Evolutionary conservation across 2,797 vertebrate genomes (phyloP), one percentile per base, ranked within the genome.

Genomic region (Malurus leucopterus): DNA sequence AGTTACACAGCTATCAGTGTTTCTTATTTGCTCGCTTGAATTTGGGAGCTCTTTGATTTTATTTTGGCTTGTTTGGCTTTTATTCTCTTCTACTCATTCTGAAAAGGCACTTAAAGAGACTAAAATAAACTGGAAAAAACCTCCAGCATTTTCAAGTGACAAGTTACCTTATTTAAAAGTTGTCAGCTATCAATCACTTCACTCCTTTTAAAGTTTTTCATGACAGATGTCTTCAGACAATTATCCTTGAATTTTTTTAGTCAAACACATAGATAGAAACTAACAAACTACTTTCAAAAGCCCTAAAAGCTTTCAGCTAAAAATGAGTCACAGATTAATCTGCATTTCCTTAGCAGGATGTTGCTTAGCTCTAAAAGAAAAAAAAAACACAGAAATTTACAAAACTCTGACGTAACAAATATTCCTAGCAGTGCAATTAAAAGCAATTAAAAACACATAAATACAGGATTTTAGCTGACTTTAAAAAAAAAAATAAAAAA

Each of bases 1-100:
- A 79, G 21, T 57, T 46, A 51, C 36, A 18, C 13, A 53, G 40
- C 29, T 40, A 51, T 32, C 41, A 49, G 38, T 34, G 73, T 29
- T 82, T 88, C 77, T 65, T 38, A 46, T 12, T 47, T 61, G 46
- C 67, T 92, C 20, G 3, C 88, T 82, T 26, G 44, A 86, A 75
- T 47, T 67, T 34, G 65, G 30, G 62, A 72, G 29, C 24, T 26
- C 30, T 69, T 30, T 32, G 57, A 50, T 72, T 90, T 92, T 78
- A 30, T 63, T 89, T 88, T 36, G 53, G 32, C 55, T 87, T 89
- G 75, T n/a, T 80, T 71, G 27, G 59, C 17, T 69, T 94, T 94
- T 92, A 93, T 90, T 95, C 57, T 84, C 85, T 80, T 91, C 77
- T 85, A 91, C 79, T 95, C 84, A 63, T 92, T 91, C 63, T 88